A percentile compares a stretch with the other conserved stretches of the same genome.
Conservation (phyloP, 2,797 vertebrate genomes). For the Scomberomorus guttatus region DNA sequence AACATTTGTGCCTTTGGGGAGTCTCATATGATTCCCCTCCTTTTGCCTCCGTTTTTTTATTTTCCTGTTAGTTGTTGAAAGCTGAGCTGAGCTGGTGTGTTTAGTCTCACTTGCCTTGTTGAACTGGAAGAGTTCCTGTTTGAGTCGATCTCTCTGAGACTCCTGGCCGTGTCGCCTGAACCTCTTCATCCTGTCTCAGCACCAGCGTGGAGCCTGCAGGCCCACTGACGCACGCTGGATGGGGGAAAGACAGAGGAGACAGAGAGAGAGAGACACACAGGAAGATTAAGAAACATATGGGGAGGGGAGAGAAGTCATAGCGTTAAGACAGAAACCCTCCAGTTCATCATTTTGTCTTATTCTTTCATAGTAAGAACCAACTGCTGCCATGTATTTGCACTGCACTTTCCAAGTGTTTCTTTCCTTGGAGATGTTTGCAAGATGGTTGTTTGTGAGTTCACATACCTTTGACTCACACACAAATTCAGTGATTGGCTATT, state of each 20-base stretch:
- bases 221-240: slow-evolving; percentile 59
- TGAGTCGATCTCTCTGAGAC: slow-evolving; percentile 92
- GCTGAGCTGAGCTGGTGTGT: neutral
- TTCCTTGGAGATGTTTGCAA: too few species aligned
- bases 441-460: neutral
- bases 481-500: too few species aligned
- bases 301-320: neutral
- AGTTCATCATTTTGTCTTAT: neutral
- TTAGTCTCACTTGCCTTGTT: slow-evolving; percentile 88
- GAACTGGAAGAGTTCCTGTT: slow-evolving; percentile 96
- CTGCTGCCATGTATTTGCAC: neutral
- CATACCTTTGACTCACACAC: too few species aligned
- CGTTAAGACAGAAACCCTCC: neutral
- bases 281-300: too few species aligned
- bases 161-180: slow-evolving; percentile 95
- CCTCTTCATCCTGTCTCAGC: slow-evolving; percentile 91
- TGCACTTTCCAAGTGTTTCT: too few species aligned
- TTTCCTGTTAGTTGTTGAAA: too few species aligned
- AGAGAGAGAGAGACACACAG: neutral
- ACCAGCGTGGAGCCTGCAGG: slow-evolving; percentile 65
- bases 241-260: neutral
- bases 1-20: too few species aligned
- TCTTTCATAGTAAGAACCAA: too few species aligned
- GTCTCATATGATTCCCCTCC: too few species aligned
- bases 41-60: too few species aligned